A percentile compares a stretch with the other conserved stretches of the same genome.
These are phyloP conservation scores for Anthrax anthrax DNA, from an alignment of 2,888 invertebrate genomes.

Conservation along the genomic window DNA sequence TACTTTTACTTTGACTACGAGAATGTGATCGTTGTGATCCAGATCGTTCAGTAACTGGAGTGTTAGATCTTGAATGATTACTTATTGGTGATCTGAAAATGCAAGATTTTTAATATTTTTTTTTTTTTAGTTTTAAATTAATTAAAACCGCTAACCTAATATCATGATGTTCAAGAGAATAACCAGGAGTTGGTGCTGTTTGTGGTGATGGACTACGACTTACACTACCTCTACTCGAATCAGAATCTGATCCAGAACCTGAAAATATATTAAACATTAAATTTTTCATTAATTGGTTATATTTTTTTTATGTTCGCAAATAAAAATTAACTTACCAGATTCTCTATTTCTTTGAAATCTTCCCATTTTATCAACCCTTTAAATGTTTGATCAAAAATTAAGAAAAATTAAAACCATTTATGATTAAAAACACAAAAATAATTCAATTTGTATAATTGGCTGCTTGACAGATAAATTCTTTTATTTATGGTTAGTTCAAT, in stretches of 20 bases:
- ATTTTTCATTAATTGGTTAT: too few species aligned
- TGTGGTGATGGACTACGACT: slow-evolving; percentile 25
- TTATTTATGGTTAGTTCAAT: too few species aligned
- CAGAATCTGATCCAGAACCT: slow-evolving; percentile 20
- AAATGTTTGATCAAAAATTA: too few species aligned
- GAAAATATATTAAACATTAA: too few species aligned
- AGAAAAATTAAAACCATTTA: too few species aligned
- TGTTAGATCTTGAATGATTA: slow-evolving; percentile 15
- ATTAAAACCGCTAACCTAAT: slow-evolving; percentile 12
- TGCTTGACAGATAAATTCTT: too few species aligned
- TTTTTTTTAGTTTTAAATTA: not conserved
- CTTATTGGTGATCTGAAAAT: slow-evolving; percentile 7
- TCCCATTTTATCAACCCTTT: too few species aligned
- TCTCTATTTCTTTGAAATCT: not conserved
- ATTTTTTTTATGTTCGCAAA: not conserved
- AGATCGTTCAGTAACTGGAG: slow-evolving; percentile 20
- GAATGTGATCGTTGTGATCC: slow-evolving; percentile 26
- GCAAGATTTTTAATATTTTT: not conserved
- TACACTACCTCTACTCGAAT: slow-evolving; percentile 24
- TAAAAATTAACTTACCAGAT: not conserved
- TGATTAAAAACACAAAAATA: too few species aligned
- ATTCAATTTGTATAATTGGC: too few species aligned
- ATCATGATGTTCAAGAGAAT: slow-evolving; percentile 15
- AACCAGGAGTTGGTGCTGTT: slow-evolving; percentile 19
- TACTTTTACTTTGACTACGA: slow-evolving; percentile 15